phyloP scores from a whole-genome alignment of 2,888 invertebrate species.

The Carpatolechia fugitivella region DNA sequence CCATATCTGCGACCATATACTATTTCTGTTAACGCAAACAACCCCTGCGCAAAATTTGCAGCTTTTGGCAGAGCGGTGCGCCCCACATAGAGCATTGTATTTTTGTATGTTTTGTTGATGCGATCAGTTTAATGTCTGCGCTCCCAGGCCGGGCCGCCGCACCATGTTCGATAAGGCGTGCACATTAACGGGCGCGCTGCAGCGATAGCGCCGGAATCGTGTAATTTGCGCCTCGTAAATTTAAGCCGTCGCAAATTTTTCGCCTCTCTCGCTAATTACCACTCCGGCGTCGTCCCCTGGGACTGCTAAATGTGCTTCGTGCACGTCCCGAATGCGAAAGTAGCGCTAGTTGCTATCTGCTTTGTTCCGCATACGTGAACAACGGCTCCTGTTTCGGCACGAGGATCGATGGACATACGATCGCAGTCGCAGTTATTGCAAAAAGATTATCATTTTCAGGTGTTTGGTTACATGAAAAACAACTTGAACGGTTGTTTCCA shows the following conservation, averaged over 20 bases:
- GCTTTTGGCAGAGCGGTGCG: slow-evolving; percentile 15
- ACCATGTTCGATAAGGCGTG: slow-evolving; percentile 70
- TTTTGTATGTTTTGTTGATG: slow-evolving; percentile 51
- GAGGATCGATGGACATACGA: slow-evolving; percentile 52
- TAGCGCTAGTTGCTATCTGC: slow-evolving; percentile 59
- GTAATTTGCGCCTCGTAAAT: slow-evolving; percentile 80
- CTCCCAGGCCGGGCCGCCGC: slow-evolving; percentile 34
- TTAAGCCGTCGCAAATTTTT: slow-evolving; percentile 78
- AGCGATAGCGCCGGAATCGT: slow-evolving; percentile 73
- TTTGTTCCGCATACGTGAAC: slow-evolving; percentile 56
- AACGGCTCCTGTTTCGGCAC: slow-evolving; percentile 72
- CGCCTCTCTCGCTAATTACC: slow-evolving; percentile 76
- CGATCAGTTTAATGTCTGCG: slow-evolving; percentile 54
- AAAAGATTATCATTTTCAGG: not conserved
- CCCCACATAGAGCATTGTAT: slow-evolving; percentile 33
- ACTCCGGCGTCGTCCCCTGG: slow-evolving; percentile 70
- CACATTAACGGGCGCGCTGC: slow-evolving; percentile 71
- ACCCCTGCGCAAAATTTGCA: slow-evolving; percentile 3
- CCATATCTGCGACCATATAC: not conserved
- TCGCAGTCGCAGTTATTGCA: slow-evolving; percentile 14
- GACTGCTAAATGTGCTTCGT: slow-evolving; percentile 73
- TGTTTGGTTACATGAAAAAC: not conserved
- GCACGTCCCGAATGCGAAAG: slow-evolving; percentile 73
- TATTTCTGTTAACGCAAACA: slow-evolving; percentile 2
- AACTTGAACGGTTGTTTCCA: not conserved